Evolutionary conservation across 2,113 vertebrate species (phyloP).

Genomic region (Xenopus tropicalis): UCB_Xtro_10.0 CM004450.2:67646001-67646500

Average conservation of each 20-base stretch:
- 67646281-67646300: conserved; percentile 1
- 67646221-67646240: conserved; percentile 32
- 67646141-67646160: conserved; percentile 16
- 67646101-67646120: conserved; percentile 28
- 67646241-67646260: conserved; percentile 24
- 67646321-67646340: conserved; percentile 6
- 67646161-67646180: conserved; percentile 20
- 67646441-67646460: no score
- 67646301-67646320: conserved; percentile 19
- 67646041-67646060: not conserved
- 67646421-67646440: no score
- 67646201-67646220: conserved; percentile 24
- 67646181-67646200: conserved; percentile 31
- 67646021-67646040: not conserved
- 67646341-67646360: conserved; percentile 19
- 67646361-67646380: not conserved
- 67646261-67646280: conserved; percentile 25
- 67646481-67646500: no score
- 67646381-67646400: not conserved
- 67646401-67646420: not conserved
- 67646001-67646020: not conserved
- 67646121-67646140: not conserved
- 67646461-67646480: no score
- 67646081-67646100: not conserved
- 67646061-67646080: not conserved